Percentiles rank a stretch among this genome's conserved stretches.
These are phyloP conservation scores for Rhinichthys osculus DNA, from an alignment of 2,797 vertebrate species.

Conservation along the genomic window DNA sequence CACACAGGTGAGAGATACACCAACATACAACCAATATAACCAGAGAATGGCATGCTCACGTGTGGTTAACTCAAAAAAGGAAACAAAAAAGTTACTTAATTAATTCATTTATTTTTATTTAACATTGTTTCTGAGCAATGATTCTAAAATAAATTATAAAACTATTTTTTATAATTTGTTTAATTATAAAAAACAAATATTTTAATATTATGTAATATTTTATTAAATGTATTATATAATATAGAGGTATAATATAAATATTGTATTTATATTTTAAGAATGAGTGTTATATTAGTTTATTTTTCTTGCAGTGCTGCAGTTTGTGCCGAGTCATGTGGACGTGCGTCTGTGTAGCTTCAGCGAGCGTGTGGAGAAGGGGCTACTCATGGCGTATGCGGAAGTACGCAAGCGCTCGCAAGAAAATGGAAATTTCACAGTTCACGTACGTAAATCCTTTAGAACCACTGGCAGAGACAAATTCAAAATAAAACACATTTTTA, in stretches of 20 bases:
- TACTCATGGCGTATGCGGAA: constrained; percentile 85
- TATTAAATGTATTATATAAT: background rate
- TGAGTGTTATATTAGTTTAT: constrained; percentile 6
- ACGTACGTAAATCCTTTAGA: constrained; percentile 75
- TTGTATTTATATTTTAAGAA: background rate
- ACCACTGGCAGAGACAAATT: background rate
- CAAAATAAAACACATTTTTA: background rate
- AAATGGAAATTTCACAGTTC: constrained; percentile 82
- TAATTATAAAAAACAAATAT: background rate
- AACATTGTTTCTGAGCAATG: background rate
- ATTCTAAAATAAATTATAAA: background rate
- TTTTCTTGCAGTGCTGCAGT: constrained; percentile 87
- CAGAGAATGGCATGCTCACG: background rate
- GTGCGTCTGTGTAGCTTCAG: constrained; percentile 91
- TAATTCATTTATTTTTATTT: background rate
- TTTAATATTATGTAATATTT: background rate
- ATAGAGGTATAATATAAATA: background rate
- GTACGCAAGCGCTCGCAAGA: constrained; percentile 81
- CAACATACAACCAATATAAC: background rate
- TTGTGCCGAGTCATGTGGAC: constrained; percentile 90
- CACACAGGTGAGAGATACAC: constrained; percentile 84
- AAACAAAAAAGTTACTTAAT: background rate
- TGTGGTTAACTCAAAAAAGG: background rate
- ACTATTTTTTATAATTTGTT: background rate
- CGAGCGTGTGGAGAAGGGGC: constrained; percentile 87